Evolutionary conservation across 2,888 invertebrate genomes (phyloP).

Genomic region (Heterodera filipjevi): DNA sequence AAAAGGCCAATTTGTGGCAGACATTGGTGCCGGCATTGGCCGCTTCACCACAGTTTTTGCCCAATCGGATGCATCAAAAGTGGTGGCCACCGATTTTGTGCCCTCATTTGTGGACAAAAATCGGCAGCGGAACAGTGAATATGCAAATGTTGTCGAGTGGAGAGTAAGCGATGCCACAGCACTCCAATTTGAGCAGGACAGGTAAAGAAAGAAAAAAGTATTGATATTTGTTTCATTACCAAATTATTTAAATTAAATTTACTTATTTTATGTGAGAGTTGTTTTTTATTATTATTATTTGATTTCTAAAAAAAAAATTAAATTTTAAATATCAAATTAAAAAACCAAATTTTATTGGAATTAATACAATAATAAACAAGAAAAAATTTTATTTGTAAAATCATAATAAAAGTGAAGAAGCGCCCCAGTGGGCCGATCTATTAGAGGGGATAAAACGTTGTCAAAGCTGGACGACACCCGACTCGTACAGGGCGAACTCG

Average conservation of each 20-base stretch:
- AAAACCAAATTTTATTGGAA: too few species aligned
- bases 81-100: slow-evolving; percentile 27
- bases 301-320: slow-evolving; percentile 2
- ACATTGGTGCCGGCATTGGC: slow-evolving; percentile 71
- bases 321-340: too few species aligned
- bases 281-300: too few species aligned
- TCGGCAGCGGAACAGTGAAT: slow-evolving; percentile 66
- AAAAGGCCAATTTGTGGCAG: slow-evolving; percentile 67
- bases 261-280: too few species aligned
- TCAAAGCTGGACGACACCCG: too few species aligned
- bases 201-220: slow-evolving; percentile 24
- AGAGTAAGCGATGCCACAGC: slow-evolving; percentile 69
- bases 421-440: too few species aligned
- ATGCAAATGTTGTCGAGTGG: slow-evolving; percentile 66
- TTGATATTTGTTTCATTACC: neutral
- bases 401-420: too few species aligned
- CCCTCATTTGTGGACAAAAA: slow-evolving; percentile 68
- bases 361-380: slow-evolving; percentile 13
- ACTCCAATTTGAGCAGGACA: slow-evolving; percentile 67
- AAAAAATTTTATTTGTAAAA: too few species aligned
- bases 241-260: neutral
- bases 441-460: too few species aligned
- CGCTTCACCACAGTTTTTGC: slow-evolving; percentile 70
- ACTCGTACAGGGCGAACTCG: too few species aligned
- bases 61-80: slow-evolving; percentile 65